Base-by-base conservation (phyloP, 2,113 vertebrate species). In the Manacus vitellinus region DNA sequence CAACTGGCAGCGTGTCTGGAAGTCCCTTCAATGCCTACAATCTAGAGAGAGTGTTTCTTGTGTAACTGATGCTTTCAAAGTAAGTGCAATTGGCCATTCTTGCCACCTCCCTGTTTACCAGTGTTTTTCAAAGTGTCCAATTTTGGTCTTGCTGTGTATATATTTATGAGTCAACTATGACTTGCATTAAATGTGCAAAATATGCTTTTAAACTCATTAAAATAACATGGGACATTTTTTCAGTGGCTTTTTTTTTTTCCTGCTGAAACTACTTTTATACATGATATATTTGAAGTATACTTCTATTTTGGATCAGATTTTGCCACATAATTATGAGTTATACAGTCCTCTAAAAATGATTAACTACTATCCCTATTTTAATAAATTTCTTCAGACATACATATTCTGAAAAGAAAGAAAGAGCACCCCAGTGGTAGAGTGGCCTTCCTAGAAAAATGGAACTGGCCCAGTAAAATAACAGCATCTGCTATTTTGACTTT, bases 401-500 rank as follows among this genome's bases (percentile, higher is more conserved):
- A 27, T 16, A 35, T 21, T 72, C 46, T 20, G 65, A 82, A 92
- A 92, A 43, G n/a, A 55, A 78, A 95, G 41, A 79, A 51, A 49
- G 35, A 80, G 35, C 75, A 91, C 76, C 79, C 66, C 80, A 71
- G 28, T 78, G 68, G 58, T 59, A 74, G 62, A 88, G 56, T 25
- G 58, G 43, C 25, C 58, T 94, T 84, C 46, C 61, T 35, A 52
- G 82, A 85, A 95, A 94, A 90, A 93, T 0, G 7, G 84, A 96
- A 86, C 55, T 3, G n/a, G 66, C 41, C 66, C 71, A 92, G 90
- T 94, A 96, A 95, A 96, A 91, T 72, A 95, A 73, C 68, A 94
- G 85, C 14, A 14, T 62, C 95, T 95, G 92, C 92, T 95, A 70
- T 89, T 95, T 72, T 12, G 58, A 88, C 88, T 97, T 97, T 96